Base-by-base conservation (phyloP, 2,888 invertebrate genomes). In the Orchesellides sinensis region DNA sequence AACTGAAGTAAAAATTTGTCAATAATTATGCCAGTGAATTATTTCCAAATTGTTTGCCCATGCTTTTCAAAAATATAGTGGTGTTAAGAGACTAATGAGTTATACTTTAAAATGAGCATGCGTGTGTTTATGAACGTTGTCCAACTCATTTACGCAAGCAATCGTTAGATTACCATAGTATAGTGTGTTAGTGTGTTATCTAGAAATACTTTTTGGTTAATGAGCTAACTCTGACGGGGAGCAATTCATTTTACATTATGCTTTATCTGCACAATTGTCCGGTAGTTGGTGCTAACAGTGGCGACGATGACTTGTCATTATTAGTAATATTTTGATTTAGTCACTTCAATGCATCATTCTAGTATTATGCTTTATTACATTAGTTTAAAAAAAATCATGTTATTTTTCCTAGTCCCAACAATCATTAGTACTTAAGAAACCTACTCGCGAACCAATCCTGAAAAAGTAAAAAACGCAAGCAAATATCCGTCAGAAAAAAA, bases 181-280 rank as follows among this genome's bases (percentile, higher is more conserved):
- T n/a, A n/a, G n/a, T n/a, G n/a, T n/a, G n/a, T n/a, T n/a, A n/a
- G n/a, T n/a, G 17, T 19, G 27, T 23, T 45, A 54, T 66, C 54
- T 72, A 54, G 25, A 80, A 47, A 56, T 72, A 80, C 80, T 73
- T n/a, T n/a, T n/a, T n/a, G 45, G 80, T 65, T 80, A 80, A 80
- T 80, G 80, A 80, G 80, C 72, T 80, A 66, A 45, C 72, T 80
- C n/a, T n/a, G n/a, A n/a, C n/a, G n/a, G 65, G 80, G 40, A 66
- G 66, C 75, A 75, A 75, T 75, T 75, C 75, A 75, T 75, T 54
- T 75, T 75, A 54, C 75, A 75, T 75, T 75, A 56, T 66, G 66
- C 29, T 75, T 75, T 75, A 75, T 75, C 75, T 75, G 75, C 56
- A 75, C 65, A 75, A 66, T 75, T 56, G 75, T 75, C 65, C 66